Percentiles rank a stretch among this genome's conserved stretches.
Evolutionary conservation across 2,888 invertebrate genomes (phyloP).

Genomic region (Colletes collaris): DNA sequence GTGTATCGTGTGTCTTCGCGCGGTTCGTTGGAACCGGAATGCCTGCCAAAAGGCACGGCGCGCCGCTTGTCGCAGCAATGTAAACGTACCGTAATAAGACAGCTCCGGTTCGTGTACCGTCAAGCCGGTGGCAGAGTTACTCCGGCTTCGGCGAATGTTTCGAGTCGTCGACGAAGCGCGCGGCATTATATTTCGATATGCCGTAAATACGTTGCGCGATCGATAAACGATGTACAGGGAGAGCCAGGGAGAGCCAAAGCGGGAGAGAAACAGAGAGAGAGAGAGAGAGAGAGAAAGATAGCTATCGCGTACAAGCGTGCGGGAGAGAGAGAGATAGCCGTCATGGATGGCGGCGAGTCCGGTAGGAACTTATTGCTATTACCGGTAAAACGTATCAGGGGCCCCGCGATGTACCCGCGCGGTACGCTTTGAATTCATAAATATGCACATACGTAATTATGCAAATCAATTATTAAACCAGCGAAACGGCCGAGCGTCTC

Average conservation of each 20-base stretch:
- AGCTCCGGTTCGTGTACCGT: constrained; percentile 24
- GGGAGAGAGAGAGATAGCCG: constrained; percentile 28
- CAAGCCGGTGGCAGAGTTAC: constrained; percentile 12
- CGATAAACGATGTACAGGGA: constrained; percentile 64
- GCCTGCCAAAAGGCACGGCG: neutral
- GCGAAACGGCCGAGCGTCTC: constrained; percentile 60
- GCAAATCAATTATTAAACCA: constrained; percentile 70
- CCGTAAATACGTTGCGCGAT: constrained; percentile 69
- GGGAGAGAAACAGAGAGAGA: neutral
- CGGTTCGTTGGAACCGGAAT: neutral
- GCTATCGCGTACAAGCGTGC: neutral
- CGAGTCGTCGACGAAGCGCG: constrained; percentile 58
- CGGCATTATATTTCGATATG: constrained; percentile 65
- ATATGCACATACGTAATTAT: constrained; percentile 70
- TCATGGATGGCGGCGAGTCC: constrained; percentile 57
- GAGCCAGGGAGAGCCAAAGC: neutral
- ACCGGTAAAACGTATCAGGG: constrained; percentile 64
- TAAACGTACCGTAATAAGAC: constrained; percentile 36
- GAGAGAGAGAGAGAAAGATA: neutral
- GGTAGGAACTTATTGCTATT: constrained; percentile 67
- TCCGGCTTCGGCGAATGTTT: constrained; percentile 45
- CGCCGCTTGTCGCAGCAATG: constrained; percentile 6
- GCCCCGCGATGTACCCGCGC: constrained; percentile 50
- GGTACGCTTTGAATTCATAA: constrained; percentile 68
- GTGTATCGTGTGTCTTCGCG: neutral